Conservation (phyloP, 2,888 invertebrate genomes). For the Branchipolynoe longqiensis region DNA sequence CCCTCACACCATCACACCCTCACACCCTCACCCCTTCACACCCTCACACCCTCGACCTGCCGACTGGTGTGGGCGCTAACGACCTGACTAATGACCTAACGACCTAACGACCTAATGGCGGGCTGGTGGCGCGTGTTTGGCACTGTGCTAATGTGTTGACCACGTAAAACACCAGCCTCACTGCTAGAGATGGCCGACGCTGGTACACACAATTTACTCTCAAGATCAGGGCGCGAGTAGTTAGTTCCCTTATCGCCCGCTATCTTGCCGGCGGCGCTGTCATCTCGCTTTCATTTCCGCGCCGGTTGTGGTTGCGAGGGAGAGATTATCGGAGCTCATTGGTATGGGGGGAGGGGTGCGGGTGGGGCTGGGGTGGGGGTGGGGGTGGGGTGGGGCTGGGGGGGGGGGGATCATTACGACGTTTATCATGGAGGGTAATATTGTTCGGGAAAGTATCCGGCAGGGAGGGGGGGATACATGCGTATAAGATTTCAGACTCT, state of each 20-base stretch:
- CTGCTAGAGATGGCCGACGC: background rate
- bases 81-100: too few species aligned
- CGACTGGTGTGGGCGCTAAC: too few species aligned
- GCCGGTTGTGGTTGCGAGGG: background rate
- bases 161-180: slow-evolving; percentile 5
- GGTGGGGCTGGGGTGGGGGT: background rate
- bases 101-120: too few species aligned
- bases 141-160: slow-evolving; percentile 1
- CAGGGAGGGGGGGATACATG: too few species aligned
- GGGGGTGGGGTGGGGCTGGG: background rate
- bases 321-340: too few species aligned
- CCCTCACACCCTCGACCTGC: too few species aligned
- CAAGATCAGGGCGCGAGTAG: too few species aligned
- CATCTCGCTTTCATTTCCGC: slow-evolving; percentile 31
- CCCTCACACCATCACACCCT: too few species aligned
- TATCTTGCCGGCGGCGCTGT: slow-evolving; percentile 33
- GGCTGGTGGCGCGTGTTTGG: background rate
- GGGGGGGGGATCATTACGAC: background rate
- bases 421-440: too few species aligned
- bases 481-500: too few species aligned
- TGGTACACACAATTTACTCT: slow-evolving; percentile 4
- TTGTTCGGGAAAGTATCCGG: too few species aligned
- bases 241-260: slow-evolving; percentile 36
- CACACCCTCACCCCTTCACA: too few species aligned
- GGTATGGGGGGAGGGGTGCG: background rate